These are phyloP conservation scores for Enteromius radiatus DNA, from an alignment of 2,797 vertebrate species.

Conservation along the genomic window DNA sequence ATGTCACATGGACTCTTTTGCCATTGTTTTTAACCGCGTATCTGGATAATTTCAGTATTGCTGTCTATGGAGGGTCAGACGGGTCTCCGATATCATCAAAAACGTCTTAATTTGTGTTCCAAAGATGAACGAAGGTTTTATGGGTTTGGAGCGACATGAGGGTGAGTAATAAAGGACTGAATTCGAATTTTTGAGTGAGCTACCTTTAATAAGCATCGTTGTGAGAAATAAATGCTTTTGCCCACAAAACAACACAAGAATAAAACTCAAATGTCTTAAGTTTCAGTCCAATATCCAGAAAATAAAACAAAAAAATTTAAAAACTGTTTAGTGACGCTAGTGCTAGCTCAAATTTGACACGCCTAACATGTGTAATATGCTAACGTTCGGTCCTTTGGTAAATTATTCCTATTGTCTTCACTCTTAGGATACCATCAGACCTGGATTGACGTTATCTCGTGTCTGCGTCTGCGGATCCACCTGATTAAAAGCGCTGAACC, in stretches of 20 bases:
- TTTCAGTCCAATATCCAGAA: neutral
- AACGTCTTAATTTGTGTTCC: too few species aligned
- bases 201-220: neutral
- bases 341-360: neutral
- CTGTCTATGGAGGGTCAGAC: too few species aligned
- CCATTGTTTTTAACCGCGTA: too few species aligned
- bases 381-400: neutral
- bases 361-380: neutral
- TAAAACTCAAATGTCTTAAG: neutral
- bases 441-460: neutral
- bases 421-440: neutral
- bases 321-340: neutral
- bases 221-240: neutral
- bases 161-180: too few species aligned
- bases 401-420: neutral
- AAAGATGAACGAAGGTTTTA: too few species aligned
- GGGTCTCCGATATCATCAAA: too few species aligned
- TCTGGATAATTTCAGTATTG: too few species aligned
- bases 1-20: too few species aligned
- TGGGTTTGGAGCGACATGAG: too few species aligned
- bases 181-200: too few species aligned
- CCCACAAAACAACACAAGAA: neutral
- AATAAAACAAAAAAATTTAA: too few species aligned
- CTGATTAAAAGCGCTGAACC: neutral
- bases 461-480: neutral